Evolutionary conservation across 2,113 vertebrate genomes (phyloP).

Genomic region (Menidia beryllina): DNA sequence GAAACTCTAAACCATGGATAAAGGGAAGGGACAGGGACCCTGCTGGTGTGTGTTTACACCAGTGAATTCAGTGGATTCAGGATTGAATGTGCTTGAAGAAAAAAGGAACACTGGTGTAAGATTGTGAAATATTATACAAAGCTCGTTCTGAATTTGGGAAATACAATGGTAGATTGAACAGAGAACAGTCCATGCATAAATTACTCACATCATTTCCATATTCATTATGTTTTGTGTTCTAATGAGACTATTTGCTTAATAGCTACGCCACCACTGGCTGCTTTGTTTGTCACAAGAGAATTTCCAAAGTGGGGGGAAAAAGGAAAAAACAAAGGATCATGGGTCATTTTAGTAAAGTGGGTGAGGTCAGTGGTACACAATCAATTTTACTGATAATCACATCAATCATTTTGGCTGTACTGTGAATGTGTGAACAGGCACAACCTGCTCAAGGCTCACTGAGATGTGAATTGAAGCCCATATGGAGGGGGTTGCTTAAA

Average conservation of each 20-base stretch:
- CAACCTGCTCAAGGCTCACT: conserved; percentile 31
- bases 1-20: conserved; percentile 34
- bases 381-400: conserved; percentile 62
- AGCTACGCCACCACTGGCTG: conserved; percentile 65
- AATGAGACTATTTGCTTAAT: conserved; percentile 81
- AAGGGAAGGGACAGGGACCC: conserved; percentile 38
- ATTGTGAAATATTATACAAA: conserved; percentile 55
- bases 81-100: conserved; percentile 54
- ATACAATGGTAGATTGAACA: conserved; percentile 69
- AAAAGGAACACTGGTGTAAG: conserved; percentile 48
- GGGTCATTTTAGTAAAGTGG: conserved; percentile 62
- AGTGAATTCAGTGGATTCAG: conserved; percentile 44
- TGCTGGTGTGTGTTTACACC: no score
- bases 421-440: conserved; percentile 29
- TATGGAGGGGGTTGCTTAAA: conserved; percentile 70
- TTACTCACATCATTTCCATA: conserved; percentile 82
- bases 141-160: conserved; percentile 57
- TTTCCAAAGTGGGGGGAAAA: conserved; percentile 21
- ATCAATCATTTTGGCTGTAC: conserved; percentile 51
- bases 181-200: conserved; percentile 76
- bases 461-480: conserved; percentile 48
- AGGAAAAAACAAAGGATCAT: conserved; percentile 36
- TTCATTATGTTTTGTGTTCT: conserved; percentile 82
- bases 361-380: conserved; percentile 58
- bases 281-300: conserved; percentile 67